Evolutionary conservation across 92 coral and sea anemone species (phyloP).

Genomic region (Virgularia gustaviana): DNA sequence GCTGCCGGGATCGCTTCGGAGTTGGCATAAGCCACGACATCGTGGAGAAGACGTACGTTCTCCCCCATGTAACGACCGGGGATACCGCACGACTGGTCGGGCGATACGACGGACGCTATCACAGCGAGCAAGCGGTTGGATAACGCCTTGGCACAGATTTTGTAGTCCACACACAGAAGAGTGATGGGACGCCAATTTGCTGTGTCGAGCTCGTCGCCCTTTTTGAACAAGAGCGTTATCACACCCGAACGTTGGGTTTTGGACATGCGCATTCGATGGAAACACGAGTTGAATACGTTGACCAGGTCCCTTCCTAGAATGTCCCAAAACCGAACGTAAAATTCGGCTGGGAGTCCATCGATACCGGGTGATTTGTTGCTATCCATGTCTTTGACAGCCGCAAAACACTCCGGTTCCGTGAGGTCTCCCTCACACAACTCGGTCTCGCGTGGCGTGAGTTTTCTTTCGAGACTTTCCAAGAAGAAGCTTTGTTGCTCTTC

Average conservation of each 20-base stretch:
- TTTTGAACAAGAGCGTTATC: conserved; percentile 33
- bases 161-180: conserved; percentile 39
- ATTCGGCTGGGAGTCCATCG: conserved; percentile 46
- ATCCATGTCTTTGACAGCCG: conserved; percentile 34
- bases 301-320: conserved; percentile 19
- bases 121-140: conserved; percentile 40
- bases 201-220: not conserved
- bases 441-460: not conserved
- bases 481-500: not conserved
- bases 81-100: conserved; percentile 36
- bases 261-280: not conserved
- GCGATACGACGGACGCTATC: conserved; percentile 13
- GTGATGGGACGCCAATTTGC: conserved; percentile 55
- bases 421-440: conserved; percentile 33
- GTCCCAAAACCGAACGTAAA: conserved; percentile 28
- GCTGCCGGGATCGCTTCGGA: not conserved
- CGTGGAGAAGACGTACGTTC: conserved; percentile 27
- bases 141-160: conserved; percentile 30
- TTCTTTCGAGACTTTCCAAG: not conserved
- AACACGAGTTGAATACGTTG: conserved; percentile 4
- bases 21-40: conserved; percentile 27
- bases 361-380: conserved; percentile 27
- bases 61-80: conserved; percentile 40
- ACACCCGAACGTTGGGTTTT: conserved; percentile 30
- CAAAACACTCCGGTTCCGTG: conserved; percentile 17